Evolutionary conservation across 2,797 vertebrate species (phyloP).

Genomic region (Myiothlypis chrysogaster): DNA sequence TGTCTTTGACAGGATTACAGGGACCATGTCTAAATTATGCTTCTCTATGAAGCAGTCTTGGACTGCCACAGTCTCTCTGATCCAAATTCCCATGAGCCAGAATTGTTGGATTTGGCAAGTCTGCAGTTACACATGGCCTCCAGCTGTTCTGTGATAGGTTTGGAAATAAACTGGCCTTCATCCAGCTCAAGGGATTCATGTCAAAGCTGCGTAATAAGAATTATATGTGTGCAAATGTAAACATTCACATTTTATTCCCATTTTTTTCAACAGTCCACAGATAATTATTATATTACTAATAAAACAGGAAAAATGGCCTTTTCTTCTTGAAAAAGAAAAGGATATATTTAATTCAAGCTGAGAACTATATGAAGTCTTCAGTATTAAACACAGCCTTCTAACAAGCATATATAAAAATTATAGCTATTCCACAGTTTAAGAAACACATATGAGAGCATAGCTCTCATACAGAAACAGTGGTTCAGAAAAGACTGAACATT

Average conservation of each 20-base stretch:
- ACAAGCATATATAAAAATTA: conserved; percentile 1
- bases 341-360: neutral
- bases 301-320: neutral
- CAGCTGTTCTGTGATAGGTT: conserved; percentile 41
- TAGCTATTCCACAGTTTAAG: neutral
- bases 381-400: neutral
- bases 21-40: conserved; percentile 38
- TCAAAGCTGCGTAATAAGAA: conserved; percentile 15
- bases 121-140: conserved; percentile 26
- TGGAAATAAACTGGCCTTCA: conserved; percentile 42
- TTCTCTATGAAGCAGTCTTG: conserved; percentile 28
- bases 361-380: neutral
- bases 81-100: conserved; percentile 36
- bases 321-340: conserved; percentile 1
- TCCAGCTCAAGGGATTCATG: conserved; percentile 35
- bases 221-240: conserved; percentile 20
- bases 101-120: conserved; percentile 34
- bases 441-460: neutral
- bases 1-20: neutral
- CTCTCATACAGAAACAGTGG: neutral
- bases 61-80: neutral
- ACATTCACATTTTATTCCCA: neutral
- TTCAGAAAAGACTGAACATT: neutral
- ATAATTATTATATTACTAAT: conserved; percentile 15
- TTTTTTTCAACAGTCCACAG: conserved; percentile 3